Percentiles rank a stretch among this genome's conserved stretches.
Evolutionary conservation across 2,888 invertebrate genomes (phyloP).

Genomic region (Limenitis camilla): DNA sequence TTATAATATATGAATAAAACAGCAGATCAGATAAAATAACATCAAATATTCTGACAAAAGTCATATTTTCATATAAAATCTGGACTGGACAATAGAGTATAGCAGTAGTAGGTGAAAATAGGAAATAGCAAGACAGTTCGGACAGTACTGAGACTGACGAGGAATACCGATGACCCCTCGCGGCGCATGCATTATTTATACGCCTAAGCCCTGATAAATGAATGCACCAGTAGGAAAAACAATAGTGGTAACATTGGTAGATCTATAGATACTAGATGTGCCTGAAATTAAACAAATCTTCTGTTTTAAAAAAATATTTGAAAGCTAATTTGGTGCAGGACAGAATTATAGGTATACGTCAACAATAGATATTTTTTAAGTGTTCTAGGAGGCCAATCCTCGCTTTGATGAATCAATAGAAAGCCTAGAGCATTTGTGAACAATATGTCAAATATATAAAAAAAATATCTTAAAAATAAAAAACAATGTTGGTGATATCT

Average conservation of each 20-base stretch:
- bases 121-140: conserved; percentile 14
- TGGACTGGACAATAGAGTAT: conserved; percentile 16
- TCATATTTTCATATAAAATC: conserved; percentile 10
- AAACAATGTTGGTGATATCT: no score
- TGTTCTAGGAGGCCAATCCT: no score
- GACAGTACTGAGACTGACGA: conserved; percentile 39
- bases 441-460: no score
- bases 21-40: conserved; percentile 1
- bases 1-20: conserved; percentile 2
- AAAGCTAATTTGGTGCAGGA: no score
- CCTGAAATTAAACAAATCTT: no score
- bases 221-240: conserved; percentile 66
- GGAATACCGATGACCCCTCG: conserved; percentile 65
- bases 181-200: conserved; percentile 67
- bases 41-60: conserved; percentile 6
- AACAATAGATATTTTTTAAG: no score
- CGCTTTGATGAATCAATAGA: no score
- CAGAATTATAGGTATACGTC: no score
- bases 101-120: conserved; percentile 22
- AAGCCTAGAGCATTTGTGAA: no score
- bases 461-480: no score
- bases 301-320: not conserved
- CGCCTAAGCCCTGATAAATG: conserved; percentile 64
- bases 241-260: conserved; percentile 28
- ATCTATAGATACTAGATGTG: conserved; percentile 13